Conservation (phyloP, 2,888 invertebrate species). For the Pheosia gnoma region DNA sequence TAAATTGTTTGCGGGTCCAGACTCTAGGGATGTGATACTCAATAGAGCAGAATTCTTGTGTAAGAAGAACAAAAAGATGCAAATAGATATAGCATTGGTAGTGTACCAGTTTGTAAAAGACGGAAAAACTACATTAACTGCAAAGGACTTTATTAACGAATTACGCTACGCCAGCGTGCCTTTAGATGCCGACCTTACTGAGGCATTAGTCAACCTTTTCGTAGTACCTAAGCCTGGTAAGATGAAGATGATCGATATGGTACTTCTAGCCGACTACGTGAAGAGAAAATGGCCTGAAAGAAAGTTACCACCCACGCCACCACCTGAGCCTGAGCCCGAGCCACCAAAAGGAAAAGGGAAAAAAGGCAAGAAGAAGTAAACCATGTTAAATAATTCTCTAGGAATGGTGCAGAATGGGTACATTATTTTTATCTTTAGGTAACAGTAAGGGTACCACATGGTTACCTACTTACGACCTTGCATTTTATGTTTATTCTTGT, state of each 20-base stretch:
- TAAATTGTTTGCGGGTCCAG: conserved; percentile 23
- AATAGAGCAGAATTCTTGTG: conserved; percentile 49
- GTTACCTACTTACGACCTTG: background rate
- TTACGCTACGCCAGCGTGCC: conserved; percentile 34
- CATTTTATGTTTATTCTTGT: background rate
- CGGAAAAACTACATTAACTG: conserved; percentile 29
- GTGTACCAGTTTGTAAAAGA: conserved; percentile 20
- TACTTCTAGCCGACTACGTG: conserved; percentile 49
- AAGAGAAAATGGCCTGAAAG: conserved; percentile 59
- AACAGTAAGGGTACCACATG: too few relatives aligned
- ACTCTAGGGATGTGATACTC: conserved; percentile 47
- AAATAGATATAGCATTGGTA: conserved; percentile 49
- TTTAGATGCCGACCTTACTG: conserved; percentile 44
- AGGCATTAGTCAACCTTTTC: conserved; percentile 42
- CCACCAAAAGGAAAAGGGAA: background rate
- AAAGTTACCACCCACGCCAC: conserved; percentile 50
- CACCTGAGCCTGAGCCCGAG: conserved; percentile 26
- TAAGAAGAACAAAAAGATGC: conserved; percentile 39
- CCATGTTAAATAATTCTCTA: too few relatives aligned
- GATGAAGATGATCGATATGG: conserved; percentile 24
- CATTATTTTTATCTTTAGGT: background rate
- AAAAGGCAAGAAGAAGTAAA: conserved; percentile 1
- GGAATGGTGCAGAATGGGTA: background rate
- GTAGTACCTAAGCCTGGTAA: conserved; percentile 45
- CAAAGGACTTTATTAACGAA: conserved; percentile 31